phyloP scores from a whole-genome alignment of 2,113 vertebrate species.

The Herpailurus yagouaroundi region DNA sequence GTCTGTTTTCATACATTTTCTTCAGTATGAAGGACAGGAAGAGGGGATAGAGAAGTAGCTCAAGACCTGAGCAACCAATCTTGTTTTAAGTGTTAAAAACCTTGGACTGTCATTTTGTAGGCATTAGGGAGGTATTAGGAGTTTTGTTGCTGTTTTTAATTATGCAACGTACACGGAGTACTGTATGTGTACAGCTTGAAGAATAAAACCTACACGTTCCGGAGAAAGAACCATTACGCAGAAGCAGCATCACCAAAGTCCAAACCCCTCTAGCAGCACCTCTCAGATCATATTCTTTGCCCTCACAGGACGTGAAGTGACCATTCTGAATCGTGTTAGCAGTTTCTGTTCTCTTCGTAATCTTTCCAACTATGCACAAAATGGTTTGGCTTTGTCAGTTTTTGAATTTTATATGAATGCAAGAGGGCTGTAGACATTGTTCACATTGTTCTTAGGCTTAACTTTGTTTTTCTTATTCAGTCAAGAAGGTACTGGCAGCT shows the following conservation, averaged over 20 bases:
- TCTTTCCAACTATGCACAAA: not conserved
- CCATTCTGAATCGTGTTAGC: not conserved
- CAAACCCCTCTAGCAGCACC: fast-evolving
- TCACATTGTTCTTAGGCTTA: not conserved
- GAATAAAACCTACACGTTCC: not conserved
- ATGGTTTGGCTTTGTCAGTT: not conserved
- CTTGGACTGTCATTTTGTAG: not conserved
- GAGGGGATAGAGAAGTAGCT: not conserved
- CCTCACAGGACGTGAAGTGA: not conserved
- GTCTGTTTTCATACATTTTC: not conserved
- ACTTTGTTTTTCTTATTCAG: constrained; percentile 2
- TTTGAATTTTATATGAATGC: not conserved
- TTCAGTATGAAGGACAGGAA: not conserved
- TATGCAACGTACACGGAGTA: not conserved
- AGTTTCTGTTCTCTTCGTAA: not conserved
- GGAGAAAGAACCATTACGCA: not conserved
- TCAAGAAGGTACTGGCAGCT: not conserved
- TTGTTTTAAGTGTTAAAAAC: not conserved
- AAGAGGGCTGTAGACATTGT: not conserved
- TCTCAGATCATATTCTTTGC: not conserved
- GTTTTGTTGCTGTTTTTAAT: not conserved
- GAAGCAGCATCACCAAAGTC: not conserved
- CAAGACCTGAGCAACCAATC: not conserved
- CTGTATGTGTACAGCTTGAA: not conserved
- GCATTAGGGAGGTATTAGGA: not conserved